phyloP scores from a whole-genome alignment of 2,888 invertebrate species.

The Nymphalis urticae region DNA sequence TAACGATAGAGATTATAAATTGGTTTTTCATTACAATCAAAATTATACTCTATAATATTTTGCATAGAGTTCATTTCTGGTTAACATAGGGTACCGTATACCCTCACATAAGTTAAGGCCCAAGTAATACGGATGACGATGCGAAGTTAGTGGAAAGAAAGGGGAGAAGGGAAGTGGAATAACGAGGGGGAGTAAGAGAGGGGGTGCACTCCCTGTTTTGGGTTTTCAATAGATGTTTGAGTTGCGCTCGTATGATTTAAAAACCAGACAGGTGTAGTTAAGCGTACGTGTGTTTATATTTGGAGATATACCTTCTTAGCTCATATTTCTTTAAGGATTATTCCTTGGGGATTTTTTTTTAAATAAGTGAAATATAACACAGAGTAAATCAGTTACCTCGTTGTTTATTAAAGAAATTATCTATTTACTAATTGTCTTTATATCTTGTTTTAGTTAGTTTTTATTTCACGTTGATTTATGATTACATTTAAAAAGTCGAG shows the following conservation, averaged over 20 bases:
- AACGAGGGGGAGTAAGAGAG: constrained; percentile 58
- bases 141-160: constrained; percentile 80
- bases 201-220: constrained; percentile 72
- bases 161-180: constrained; percentile 72
- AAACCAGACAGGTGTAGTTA: constrained; percentile 71
- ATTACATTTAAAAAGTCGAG: no score
- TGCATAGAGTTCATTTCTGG: constrained; percentile 43
- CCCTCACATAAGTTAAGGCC: constrained; percentile 79
- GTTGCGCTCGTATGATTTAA: constrained; percentile 70
- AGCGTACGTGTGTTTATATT: constrained; percentile 36
- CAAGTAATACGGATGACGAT: constrained; percentile 81
- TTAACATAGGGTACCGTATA: constrained; percentile 48
- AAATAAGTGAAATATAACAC: no score
- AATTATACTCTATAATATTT: constrained; percentile 37
- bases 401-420: no score
- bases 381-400: no score
- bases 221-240: constrained; percentile 81
- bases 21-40: constrained; percentile 55
- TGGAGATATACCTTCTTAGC: background rate
- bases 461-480: no score
- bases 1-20: constrained; percentile 54
- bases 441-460: no score
- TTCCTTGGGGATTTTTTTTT: no score
- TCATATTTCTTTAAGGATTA: background rate
- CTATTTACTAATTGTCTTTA: no score